Percentiles rank a stretch among this genome's conserved stretches.
Evolutionary conservation across 2,888 invertebrate species (phyloP).

Genomic region (Dusona sp.): DNA sequence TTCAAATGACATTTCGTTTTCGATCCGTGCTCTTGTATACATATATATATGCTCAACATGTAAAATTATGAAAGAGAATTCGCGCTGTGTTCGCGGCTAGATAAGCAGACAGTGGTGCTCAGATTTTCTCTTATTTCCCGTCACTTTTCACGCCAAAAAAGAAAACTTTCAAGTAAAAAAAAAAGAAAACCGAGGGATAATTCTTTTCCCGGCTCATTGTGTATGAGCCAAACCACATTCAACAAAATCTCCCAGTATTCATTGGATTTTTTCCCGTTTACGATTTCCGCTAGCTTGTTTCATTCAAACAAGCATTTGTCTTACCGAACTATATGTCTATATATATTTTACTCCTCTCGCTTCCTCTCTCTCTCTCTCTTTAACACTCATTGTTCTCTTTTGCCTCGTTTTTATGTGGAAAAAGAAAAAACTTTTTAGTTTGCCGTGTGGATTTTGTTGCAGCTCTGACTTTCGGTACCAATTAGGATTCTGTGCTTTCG

Average conservation of each 20-base stretch:
- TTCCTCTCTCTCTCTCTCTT: conserved; percentile 29
- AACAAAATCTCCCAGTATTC: conserved; percentile 47
- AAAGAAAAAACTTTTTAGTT: conserved; percentile 45
- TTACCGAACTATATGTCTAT: neutral
- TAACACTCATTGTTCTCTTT: neutral
- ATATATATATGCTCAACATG: neutral
- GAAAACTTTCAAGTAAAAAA: neutral
- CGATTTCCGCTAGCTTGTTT: conserved; percentile 40
- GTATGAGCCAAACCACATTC: conserved; percentile 31
- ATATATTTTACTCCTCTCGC: conserved; percentile 7
- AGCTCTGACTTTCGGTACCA: conserved; percentile 48
- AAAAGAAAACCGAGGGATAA: neutral
- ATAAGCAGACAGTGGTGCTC: neutral
- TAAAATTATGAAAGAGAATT: conserved; percentile 3
- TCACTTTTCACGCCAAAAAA: neutral
- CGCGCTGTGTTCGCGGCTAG: neutral
- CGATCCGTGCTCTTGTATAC: neutral
- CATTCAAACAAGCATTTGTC: conserved; percentile 14
- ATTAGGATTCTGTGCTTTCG: conserved; percentile 42
- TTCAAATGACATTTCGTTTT: conserved; percentile 17
- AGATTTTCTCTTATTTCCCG: neutral
- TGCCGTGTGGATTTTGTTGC: conserved; percentile 42
- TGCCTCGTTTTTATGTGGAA: neutral
- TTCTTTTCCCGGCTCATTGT: neutral
- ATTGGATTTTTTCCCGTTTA: conserved; percentile 44